phyloP scores from a whole-genome alignment of 2,797 vertebrate genomes.

The Danio albolineatus region DNA sequence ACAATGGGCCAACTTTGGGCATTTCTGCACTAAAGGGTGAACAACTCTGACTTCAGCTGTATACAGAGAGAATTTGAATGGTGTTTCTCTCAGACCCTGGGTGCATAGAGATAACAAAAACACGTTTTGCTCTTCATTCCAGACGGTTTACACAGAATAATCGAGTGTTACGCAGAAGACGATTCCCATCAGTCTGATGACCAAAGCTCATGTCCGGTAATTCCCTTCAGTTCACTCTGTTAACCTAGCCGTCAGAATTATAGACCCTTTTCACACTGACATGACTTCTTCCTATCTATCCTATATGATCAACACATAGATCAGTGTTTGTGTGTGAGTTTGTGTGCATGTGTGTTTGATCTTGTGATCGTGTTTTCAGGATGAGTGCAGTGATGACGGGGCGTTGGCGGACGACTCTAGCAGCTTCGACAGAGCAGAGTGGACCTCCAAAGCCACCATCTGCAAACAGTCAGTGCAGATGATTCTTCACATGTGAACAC shows the following conservation, averaged over 20 bases:
- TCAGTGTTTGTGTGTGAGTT: not conserved
- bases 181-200: conserved; percentile 91
- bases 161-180: conserved; percentile 85
- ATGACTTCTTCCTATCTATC: no score
- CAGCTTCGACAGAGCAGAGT: conserved; percentile 77
- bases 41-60: no score
- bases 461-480: conserved; percentile 90
- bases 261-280: no score
- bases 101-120: no score
- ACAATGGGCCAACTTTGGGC: no score
- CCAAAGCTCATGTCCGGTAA: conserved; percentile 91
- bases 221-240: not conserved
- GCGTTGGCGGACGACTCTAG: conserved; percentile 83
- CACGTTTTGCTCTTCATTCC: conserved; percentile 55
- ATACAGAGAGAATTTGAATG: no score
- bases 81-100: no score
- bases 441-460: conserved; percentile 82
- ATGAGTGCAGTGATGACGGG: conserved; percentile 94
- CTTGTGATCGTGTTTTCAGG: conserved; percentile 73
- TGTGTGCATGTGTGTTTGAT: not conserved
- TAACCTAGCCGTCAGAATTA: not conserved
- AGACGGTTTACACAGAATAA: conserved; percentile 94
- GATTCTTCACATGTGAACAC: not conserved
- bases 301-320: no score
- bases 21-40: no score